Percentiles rank a stretch among this genome's conserved stretches.
Conservation (phyloP, 2,113 vertebrate genomes). For the Pelvicachromis taeniatus region DNA sequence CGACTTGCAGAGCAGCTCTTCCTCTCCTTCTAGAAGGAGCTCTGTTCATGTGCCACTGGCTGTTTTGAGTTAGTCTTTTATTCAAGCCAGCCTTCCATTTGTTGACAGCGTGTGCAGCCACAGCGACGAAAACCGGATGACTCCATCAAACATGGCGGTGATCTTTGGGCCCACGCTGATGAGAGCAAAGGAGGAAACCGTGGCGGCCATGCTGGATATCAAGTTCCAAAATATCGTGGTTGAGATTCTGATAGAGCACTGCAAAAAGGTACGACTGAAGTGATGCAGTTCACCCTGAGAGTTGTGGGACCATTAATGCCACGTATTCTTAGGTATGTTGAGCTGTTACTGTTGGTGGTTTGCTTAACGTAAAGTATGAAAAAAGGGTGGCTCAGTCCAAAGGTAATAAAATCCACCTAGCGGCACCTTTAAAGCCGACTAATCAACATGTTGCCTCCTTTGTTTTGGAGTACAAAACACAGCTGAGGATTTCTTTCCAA, state of each 20-base stretch:
- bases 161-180: conserved; percentile 95
- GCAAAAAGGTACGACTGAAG: conserved; percentile 78
- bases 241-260: conserved; percentile 94
- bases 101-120: conserved; percentile 84
- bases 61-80: not conserved
- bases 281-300: not conserved
- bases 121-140: conserved; percentile 91
- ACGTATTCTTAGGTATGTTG: not conserved
- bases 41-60: not conserved
- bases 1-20: not conserved
- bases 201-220: conserved; percentile 98
- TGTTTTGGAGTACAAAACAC: not conserved
- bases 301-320: not conserved
- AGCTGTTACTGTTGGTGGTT: not conserved
- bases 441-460: not conserved
- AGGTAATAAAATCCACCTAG: not conserved
- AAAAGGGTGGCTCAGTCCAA: not conserved
- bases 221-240: conserved; percentile 98
- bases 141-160: conserved; percentile 93
- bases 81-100: not conserved
- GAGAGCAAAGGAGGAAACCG: conserved; percentile 92
- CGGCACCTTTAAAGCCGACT: not conserved
- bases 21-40: not conserved
- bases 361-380: not conserved
- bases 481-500: not conserved